A percentile compares a stretch with the other conserved stretches of the same genome.
These are phyloP conservation scores for Drosophila tanythrix DNA, from an alignment of 2,888 invertebrate genomes.

Conservation along the genomic window DNA sequence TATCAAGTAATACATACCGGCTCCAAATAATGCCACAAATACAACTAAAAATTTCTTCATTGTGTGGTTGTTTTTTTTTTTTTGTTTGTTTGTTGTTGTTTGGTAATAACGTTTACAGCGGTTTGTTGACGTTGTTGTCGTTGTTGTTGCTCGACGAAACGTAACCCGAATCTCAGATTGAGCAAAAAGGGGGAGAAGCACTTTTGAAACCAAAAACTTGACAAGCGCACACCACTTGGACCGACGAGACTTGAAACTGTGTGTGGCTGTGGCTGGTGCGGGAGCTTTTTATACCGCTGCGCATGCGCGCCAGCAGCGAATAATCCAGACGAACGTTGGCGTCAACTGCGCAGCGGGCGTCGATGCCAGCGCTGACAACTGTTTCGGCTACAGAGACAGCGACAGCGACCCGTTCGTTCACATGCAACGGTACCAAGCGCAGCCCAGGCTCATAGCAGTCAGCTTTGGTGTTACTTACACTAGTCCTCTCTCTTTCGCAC, in stretches of 20 bases:
- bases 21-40: slow-evolving; percentile 88
- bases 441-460: slow-evolving; percentile 63
- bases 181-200: slow-evolving; percentile 45
- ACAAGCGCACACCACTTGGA: slow-evolving; percentile 84
- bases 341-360: slow-evolving; percentile 18
- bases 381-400: slow-evolving; percentile 5
- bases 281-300: slow-evolving; percentile 86
- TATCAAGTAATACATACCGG: slow-evolving; percentile 87
- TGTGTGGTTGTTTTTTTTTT: slow-evolving; percentile 74
- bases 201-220: slow-evolving; percentile 69
- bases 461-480: slow-evolving; percentile 56
- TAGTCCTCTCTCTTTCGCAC: slow-evolving; percentile 18
- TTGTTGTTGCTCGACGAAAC: slow-evolving; percentile 50
- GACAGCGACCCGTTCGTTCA: slow-evolving; percentile 22
- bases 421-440: slow-evolving; percentile 64
- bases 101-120: slow-evolving; percentile 20
- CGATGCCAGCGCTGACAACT: slow-evolving; percentile 6
- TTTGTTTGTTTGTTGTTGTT: slow-evolving; percentile 27
- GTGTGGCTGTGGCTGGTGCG: slow-evolving; percentile 85
- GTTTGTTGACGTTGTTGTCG: slow-evolving; percentile 35
- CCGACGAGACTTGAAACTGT: slow-evolving; percentile 85
- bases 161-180: slow-evolving; percentile 61
- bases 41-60: slow-evolving; percentile 85
- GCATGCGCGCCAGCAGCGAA: slow-evolving; percentile 81
- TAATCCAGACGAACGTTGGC: slow-evolving; percentile 67